phyloP scores from a whole-genome alignment of 2,888 invertebrate genomes.

The Hemaris fuciformis region DNA sequence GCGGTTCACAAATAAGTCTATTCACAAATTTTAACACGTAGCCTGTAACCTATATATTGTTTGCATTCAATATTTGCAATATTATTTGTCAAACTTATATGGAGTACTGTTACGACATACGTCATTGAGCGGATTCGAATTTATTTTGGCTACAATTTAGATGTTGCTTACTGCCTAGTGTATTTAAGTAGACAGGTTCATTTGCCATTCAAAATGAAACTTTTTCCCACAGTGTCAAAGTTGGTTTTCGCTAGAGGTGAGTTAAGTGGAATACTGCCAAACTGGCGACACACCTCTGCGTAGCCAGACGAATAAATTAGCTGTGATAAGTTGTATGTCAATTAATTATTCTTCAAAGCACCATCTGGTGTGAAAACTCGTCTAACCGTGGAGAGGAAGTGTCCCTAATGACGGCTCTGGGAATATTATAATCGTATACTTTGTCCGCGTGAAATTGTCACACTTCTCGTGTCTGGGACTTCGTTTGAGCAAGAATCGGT shows the following conservation, averaged over 20 bases:
- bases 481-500: constrained; percentile 7
- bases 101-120: constrained; percentile 60
- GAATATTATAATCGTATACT: constrained; percentile 29
- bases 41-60: constrained; percentile 13
- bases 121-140: constrained; percentile 59
- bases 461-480: not conserved
- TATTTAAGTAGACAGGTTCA: constrained; percentile 29
- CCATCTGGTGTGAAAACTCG: constrained; percentile 67
- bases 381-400: constrained; percentile 57
- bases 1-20: not conserved
- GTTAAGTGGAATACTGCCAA: constrained; percentile 69
- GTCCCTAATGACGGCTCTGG: constrained; percentile 49
- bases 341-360: constrained; percentile 81
- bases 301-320: constrained; percentile 78
- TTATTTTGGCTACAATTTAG: constrained; percentile 75
- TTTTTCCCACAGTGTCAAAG: constrained; percentile 26
- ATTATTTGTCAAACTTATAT: constrained; percentile 40
- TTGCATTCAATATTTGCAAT: constrained; percentile 23
- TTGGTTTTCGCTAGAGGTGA: constrained; percentile 29
- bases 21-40: constrained; percentile 16
- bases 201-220: constrained; percentile 46
- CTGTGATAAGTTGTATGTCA: constrained; percentile 80
- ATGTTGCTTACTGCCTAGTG: constrained; percentile 56
- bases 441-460: constrained; percentile 8
- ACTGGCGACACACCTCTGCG: constrained; percentile 70